Evolutionary conservation across 2,888 invertebrate genomes (phyloP).

Genomic region (Pollenia angustigena): DNA sequence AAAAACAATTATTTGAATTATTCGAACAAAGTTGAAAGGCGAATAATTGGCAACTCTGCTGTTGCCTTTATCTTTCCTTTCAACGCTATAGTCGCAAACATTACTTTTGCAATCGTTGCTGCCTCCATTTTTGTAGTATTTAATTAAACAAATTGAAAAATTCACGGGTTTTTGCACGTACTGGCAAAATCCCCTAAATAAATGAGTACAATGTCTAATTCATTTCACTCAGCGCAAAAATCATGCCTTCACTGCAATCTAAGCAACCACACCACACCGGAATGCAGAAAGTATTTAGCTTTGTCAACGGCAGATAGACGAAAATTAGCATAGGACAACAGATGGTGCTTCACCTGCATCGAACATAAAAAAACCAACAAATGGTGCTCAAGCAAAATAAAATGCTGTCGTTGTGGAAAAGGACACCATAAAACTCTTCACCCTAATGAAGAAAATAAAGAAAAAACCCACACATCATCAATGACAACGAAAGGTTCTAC

Average conservation of each 20-base stretch:
- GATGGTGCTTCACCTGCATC: too few species aligned
- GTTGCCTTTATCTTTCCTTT: too few species aligned
- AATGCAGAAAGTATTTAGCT: conserved; percentile 12
- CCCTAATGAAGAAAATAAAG: background rate
- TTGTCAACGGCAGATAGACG: conserved; percentile 4
- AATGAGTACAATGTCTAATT: background rate
- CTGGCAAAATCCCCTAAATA: too few species aligned
- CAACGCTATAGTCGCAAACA: too few species aligned
- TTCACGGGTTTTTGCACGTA: too few species aligned
- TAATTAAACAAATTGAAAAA: too few species aligned
- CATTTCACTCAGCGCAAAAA: background rate
- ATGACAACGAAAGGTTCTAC: background rate
- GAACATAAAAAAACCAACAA: background rate
- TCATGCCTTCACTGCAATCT: background rate
- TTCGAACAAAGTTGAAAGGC: too few species aligned
- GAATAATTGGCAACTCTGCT: too few species aligned
- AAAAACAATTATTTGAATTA: too few species aligned
- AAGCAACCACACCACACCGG: background rate
- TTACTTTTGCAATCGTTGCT: too few species aligned
- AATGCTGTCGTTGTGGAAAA: conserved; percentile 17
- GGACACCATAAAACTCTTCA: conserved; percentile 8
- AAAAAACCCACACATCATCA: background rate
- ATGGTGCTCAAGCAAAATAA: background rate
- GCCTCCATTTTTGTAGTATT: too few species aligned
- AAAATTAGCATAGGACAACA: too few species aligned